Evolutionary conservation across 2,888 invertebrate genomes (phyloP).

Genomic region (Eretmocerus hayati): DNA sequence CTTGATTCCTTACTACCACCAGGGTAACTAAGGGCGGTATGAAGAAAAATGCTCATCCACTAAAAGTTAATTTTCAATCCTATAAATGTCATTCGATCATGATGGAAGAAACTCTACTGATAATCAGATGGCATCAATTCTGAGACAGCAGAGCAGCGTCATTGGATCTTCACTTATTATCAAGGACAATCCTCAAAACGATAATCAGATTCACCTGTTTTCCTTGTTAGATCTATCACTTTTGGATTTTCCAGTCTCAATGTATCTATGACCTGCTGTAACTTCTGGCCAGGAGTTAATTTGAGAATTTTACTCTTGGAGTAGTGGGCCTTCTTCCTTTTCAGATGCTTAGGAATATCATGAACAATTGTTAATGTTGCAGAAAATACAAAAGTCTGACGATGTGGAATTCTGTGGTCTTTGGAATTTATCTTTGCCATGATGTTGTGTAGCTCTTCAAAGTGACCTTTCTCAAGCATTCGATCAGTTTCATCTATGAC

Average conservation of each 20-base stretch:
- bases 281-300: conserved; percentile 67
- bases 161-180: too few species aligned
- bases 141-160: too few species aligned
- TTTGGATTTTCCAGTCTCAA: conserved; percentile 85
- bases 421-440: conserved; percentile 73
- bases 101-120: too few species aligned
- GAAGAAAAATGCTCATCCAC: too few species aligned
- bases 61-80: too few species aligned
- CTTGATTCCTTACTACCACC: too few species aligned
- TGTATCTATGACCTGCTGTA: conserved; percentile 68
- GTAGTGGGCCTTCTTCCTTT: conserved; percentile 49
- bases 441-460: conserved; percentile 79
- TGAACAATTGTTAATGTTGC: conserved; percentile 93
- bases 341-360: conserved; percentile 69
- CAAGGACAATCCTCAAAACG: neutral
- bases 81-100: too few species aligned
- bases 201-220: conserved; percentile 53
- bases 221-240: conserved; percentile 83
- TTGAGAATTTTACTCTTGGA: conserved; percentile 53
- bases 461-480: conserved; percentile 95
- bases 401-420: conserved; percentile 50
- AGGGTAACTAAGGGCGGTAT: too few species aligned
- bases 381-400: conserved; percentile 96
- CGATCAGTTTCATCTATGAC: conserved; percentile 98
- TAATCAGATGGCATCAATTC: too few species aligned